These are phyloP conservation scores for Moxostoma hubbsi DNA, from an alignment of 2,797 vertebrate species.

Conservation along the genomic window DNA sequence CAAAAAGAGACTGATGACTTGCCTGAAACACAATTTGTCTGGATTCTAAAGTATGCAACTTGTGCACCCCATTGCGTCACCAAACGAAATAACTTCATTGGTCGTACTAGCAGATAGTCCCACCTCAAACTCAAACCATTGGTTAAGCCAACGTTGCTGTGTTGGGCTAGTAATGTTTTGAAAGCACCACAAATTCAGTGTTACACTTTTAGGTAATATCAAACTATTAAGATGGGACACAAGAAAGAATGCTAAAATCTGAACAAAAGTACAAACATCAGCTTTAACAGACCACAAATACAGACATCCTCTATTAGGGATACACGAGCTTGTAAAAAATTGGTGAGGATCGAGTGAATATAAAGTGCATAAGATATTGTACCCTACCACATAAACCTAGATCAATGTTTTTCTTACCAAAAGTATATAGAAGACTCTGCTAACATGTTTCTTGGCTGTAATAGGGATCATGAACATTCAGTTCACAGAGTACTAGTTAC, in stretches of 20 bases:
- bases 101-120: too few species aligned
- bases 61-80: too few species aligned
- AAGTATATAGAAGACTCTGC: conserved; percentile 1
- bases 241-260: too few species aligned
- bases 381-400: background rate
- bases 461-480: conserved; percentile 43
- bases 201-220: too few species aligned
- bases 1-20: background rate
- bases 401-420: background rate
- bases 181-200: too few species aligned
- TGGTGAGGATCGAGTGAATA: background rate
- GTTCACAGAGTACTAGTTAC: conserved; percentile 66
- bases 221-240: too few species aligned
- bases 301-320: background rate
- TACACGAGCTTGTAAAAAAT: background rate
- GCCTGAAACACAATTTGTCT: background rate
- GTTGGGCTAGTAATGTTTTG: too few species aligned
- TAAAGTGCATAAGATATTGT: background rate
- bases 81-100: too few species aligned
- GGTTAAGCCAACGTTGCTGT: too few species aligned
- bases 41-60: background rate
- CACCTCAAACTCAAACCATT: too few species aligned
- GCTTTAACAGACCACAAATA: background rate
- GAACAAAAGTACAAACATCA: background rate
- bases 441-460: conserved; percentile 17